Base-by-base conservation (phyloP, 2,888 invertebrate genomes). In the Hirtodrosophila confusa region DNA sequence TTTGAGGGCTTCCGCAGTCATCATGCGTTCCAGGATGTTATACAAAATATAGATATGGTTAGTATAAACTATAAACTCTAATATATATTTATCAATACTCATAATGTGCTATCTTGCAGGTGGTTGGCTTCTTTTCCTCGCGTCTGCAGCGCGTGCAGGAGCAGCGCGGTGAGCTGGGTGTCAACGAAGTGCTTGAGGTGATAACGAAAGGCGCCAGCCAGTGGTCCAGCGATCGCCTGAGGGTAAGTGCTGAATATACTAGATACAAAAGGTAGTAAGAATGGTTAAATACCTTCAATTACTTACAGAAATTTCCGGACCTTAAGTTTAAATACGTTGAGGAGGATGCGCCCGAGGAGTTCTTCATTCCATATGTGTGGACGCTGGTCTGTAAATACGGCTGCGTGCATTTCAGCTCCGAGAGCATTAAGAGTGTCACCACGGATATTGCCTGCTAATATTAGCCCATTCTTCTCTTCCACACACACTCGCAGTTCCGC, bases 351-450 rank as follows among this genome's bases (percentile, higher is more conserved):
- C 99, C 99, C 0, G 99, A 99, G 91, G 99, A 99, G 89, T 99
- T 99, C 93, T 99, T 99, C 93, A 98, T 99, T 78, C 99, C 99
- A 0, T 99, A 99, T 91, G 97, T 99, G 24, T 99, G 99, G 99
- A 96, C 96, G 3, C 93, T 99, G 54, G 96, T 99, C 44, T 94
- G 93, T 79, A 92, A 92, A 37, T 93, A 93, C 72, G 94, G 94
- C 53, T 91, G 90, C 80, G 90, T 92, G 45, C 91, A 91, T 78
- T 92, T 92, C 61, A 92, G 89, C 75, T 91, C 91, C 23, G 91
- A 92, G 72, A 91, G 88, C 71, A 90, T 92, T 43, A 91, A 91
- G 73, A 88, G 89, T 54, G 87, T 91, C 17, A 89, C 89, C 60
- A 90, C 89, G 33, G 91, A 92, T 53, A 88, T 91, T 49, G 89